phyloP scores from a whole-genome alignment of 2,888 invertebrate species.

The Patella ulyssiponensis region DNA sequence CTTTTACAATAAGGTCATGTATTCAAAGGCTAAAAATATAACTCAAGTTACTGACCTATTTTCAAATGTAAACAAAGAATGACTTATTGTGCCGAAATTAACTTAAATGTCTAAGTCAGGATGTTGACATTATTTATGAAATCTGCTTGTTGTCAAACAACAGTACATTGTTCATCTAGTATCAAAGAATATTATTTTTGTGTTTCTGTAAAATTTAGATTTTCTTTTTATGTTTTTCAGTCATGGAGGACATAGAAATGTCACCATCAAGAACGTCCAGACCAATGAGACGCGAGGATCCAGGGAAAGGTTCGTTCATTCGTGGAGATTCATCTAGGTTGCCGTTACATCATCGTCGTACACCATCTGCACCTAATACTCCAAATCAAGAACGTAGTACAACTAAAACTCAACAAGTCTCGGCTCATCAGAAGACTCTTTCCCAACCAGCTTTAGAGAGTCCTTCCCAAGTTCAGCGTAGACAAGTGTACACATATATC shows the following conservation, averaged over 20 bases:
- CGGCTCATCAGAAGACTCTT: conserved; percentile 38
- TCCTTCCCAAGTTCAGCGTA: conserved; percentile 16
- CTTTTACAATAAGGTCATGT: too few species aligned
- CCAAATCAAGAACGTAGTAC: conserved; percentile 48
- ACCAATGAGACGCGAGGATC: conserved; percentile 33
- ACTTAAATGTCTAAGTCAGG: too few species aligned
- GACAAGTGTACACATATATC: conserved; percentile 22
- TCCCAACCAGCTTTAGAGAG: conserved; percentile 47
- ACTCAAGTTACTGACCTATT: too few species aligned
- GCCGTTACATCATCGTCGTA: conserved; percentile 56
- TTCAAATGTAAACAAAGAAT: too few species aligned
- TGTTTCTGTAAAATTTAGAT: background rate
- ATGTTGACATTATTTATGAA: too few species aligned
- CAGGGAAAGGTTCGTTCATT: conserved; percentile 54
- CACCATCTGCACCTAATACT: conserved; percentile 60
- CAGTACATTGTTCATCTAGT: too few species aligned
- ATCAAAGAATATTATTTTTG: too few species aligned
- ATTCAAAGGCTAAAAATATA: too few species aligned
- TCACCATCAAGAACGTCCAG: conserved; percentile 29
- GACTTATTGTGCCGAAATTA: too few species aligned
- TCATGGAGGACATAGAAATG: conserved; percentile 30
- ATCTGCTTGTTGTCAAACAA: too few species aligned
- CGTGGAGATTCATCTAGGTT: conserved; percentile 58
- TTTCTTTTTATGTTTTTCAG: conserved; percentile 30
- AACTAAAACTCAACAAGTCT: conserved; percentile 12